Evolutionary conservation across 2,113 vertebrate genomes (phyloP), one percentile per base, ranked within the genome.

Genomic region (Gopherus flavomarginatus): DNA sequence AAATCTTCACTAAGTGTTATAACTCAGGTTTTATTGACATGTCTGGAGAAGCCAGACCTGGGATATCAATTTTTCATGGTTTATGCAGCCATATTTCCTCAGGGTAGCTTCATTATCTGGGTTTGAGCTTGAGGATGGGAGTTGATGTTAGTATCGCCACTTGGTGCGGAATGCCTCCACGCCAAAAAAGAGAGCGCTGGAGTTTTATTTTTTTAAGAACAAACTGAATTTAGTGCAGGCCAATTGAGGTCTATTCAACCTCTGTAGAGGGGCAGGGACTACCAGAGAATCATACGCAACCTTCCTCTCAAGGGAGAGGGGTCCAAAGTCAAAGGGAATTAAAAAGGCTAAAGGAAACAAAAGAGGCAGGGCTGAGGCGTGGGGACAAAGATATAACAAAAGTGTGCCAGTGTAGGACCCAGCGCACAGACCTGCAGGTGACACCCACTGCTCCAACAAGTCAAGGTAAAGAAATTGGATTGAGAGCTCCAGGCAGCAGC

Each of bases 61-160:
- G 38, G 35, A 81, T 83, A 57, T 72, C 89, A 83, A 16, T 56
- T 94, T 88, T 5, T 3, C 29, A 69, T 16, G 3, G 38, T 1
- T 77, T 59, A 29, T 38, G 81, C 83, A 88, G 4, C 87, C 0
- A 0, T 26, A 87, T 44, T 69, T 93, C 88, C 83, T 80, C 49
- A 26, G 8, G 44, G 93, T 54, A 82, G 75, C 85, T 77, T 83
- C 38, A 84, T 59, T 59, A 2, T 82, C 83, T 75, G 85, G 86
- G 19, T 35, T 31, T 57, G 54, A 87, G 83, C 94, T 81, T 91
- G 92, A 93, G 81, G 90, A 93, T 4, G 56, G 13, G 95, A 93
- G 92, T 85, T 96, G 93, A 94, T 38, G 90, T 83, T 81, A 87
- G 90, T 92, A 95, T 96, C 89, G 53, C 65, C 22, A 5, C 3